Conservation (phyloP, 30 jellyfish, hydroid and myxozoan genomes). For the Hydra vulgaris region DNA sequence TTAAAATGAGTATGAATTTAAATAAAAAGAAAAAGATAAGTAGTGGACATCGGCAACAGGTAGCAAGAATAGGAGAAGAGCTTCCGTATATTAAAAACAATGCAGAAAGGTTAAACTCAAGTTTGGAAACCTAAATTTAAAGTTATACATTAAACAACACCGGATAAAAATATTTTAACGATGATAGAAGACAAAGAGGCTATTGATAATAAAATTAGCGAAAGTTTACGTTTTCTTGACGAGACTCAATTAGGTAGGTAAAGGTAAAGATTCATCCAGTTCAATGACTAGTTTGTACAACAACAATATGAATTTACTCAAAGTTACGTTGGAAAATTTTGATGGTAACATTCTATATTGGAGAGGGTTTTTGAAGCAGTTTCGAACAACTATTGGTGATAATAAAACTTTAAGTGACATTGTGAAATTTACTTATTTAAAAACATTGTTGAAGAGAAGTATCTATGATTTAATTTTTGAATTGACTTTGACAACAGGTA, state of each 20-base stretch:
- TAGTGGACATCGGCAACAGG: not conserved
- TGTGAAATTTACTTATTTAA: not conserved
- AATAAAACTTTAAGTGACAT: not conserved
- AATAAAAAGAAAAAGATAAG: not conserved
- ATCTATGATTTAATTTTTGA: not conserved
- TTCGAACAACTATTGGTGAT: not conserved
- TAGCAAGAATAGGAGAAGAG: not conserved
- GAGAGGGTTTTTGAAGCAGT: not conserved
- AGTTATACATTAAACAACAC: not conserved
- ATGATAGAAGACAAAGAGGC: not conserved
- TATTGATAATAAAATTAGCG: not conserved
- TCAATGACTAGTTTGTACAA: not conserved
- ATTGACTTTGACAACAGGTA: not conserved
- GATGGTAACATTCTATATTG: not conserved
- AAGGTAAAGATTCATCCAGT: not conserved
- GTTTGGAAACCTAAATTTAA: not conserved
- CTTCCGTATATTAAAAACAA: not conserved
- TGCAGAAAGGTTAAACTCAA: not conserved
- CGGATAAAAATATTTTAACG: not conserved
- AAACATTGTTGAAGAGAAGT: not conserved
- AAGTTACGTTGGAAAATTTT: not conserved
- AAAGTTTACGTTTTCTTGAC: not conserved
- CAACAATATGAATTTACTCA: not conserved
- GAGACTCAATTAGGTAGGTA: not conserved
- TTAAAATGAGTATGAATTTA: not conserved